Evolutionary conservation across 1,140 invertebrate species (phyloP).

Genomic region (Mizuhopecten yessoensis): DNA sequence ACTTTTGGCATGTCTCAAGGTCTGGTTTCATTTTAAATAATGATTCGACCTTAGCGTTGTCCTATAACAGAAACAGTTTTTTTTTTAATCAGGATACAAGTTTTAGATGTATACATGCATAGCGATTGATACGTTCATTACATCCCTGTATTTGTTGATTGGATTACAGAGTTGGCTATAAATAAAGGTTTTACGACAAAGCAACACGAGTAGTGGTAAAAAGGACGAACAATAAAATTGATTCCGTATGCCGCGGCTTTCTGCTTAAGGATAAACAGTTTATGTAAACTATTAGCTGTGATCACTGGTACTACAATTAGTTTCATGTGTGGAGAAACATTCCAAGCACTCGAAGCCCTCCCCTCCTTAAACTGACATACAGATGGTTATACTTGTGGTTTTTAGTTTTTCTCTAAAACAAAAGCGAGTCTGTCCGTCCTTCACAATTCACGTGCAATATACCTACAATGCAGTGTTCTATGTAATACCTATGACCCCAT

Average conservation of each 20-base stretch:
- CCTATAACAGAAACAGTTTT: too few relatives aligned
- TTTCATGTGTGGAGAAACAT: conserved; percentile 38
- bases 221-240: background rate
- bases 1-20: too few relatives aligned
- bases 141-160: background rate
- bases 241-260: background rate
- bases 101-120: background rate
- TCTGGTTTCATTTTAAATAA: background rate
- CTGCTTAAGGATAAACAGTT: background rate
- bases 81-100: background rate
- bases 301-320: background rate
- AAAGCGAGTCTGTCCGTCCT: background rate
- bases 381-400: background rate
- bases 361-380: conserved; percentile 2
- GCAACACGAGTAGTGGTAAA: background rate
- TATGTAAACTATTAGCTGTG: conserved; percentile 29
- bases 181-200: background rate
- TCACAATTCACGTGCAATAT: background rate
- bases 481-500: background rate
- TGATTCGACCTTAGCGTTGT: background rate
- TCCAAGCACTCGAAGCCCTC: background rate
- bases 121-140: background rate
- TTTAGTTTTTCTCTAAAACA: conserved; percentile 20
- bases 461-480: background rate
- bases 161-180: background rate